Conservation (phyloP, 2,113 vertebrate species). For the Serilophus lunatus region DNA sequence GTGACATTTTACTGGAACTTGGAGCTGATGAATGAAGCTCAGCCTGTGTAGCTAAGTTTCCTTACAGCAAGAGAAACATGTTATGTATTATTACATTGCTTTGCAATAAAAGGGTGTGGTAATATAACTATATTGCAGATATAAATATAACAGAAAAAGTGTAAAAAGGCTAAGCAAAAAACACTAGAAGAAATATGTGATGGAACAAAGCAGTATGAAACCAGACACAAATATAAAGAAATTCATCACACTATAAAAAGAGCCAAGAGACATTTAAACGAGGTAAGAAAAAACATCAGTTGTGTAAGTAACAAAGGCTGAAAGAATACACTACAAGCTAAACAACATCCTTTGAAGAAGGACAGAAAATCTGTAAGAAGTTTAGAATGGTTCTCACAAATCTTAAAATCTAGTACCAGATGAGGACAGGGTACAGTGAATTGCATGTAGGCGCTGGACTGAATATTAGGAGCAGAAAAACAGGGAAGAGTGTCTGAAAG, state of each 20-base stretch:
- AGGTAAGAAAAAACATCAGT: conserved; percentile 25
- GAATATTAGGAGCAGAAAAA: not conserved
- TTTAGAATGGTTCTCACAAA: conserved; percentile 2
- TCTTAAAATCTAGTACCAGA: conserved; percentile 1
- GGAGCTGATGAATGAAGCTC: not conserved
- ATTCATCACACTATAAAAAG: conserved; percentile 41
- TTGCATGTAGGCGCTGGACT: not conserved
- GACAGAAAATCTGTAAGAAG: conserved; percentile 2
- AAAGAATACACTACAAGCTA: not conserved
- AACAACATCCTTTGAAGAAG: not conserved
- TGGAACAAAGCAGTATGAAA: conserved; percentile 21
- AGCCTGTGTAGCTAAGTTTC: not conserved
- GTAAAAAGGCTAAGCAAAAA: conserved; percentile 20
- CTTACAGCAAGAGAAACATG: not conserved
- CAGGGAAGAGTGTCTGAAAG: not conserved
- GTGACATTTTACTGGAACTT: not conserved
- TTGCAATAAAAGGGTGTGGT: conserved; percentile 27
- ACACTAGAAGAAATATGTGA: conserved; percentile 9
- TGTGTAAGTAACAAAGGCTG: conserved; percentile 4
- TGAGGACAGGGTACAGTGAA: not conserved
- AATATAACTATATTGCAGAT: conserved; percentile 35
- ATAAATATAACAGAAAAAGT: conserved; percentile 32
- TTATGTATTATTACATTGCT: not conserved
- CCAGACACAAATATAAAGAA: conserved; percentile 25
- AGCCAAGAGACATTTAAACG: conserved; percentile 25